Evolutionary conservation across 2,113 vertebrate genomes (phyloP).

Genomic region (Pelmatolapia mariae): DNA sequence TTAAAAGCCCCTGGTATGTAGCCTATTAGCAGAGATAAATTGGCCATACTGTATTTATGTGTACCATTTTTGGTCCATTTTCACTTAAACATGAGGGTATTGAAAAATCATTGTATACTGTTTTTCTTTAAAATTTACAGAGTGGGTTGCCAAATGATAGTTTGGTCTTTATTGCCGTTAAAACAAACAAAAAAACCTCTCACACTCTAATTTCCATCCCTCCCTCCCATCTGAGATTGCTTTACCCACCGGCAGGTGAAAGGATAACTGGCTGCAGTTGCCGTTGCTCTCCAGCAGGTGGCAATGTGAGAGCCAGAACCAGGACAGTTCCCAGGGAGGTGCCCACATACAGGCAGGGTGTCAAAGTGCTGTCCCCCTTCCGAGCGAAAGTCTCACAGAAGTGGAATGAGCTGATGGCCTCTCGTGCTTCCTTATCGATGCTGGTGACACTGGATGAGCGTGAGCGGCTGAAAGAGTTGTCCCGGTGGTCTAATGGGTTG

Average conservation of each 20-base stretch:
- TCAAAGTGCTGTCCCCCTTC: conserved; percentile 80
- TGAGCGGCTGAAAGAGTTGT: conserved; percentile 97
- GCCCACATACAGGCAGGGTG: conserved; percentile 90
- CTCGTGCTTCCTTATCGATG: conserved; percentile 94
- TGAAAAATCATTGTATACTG: background rate
- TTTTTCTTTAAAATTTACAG: background rate
- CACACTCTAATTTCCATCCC: background rate
- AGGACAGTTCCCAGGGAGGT: conserved; percentile 91
- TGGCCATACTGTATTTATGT: background rate
- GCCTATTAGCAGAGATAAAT: background rate
- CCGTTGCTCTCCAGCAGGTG: conserved; percentile 91
- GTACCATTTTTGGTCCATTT: background rate
- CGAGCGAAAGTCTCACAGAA: conserved; percentile 91
- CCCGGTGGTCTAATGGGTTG: conserved; percentile 89
- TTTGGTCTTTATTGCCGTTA: background rate
- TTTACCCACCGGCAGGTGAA: conserved; percentile 87
- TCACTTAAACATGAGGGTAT: background rate
- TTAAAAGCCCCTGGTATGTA: background rate
- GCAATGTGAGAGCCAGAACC: conserved; percentile 83
- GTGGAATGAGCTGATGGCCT: conserved; percentile 90
- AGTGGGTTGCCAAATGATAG: background rate
- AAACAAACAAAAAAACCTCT: background rate
- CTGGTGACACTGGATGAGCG: conserved; percentile 97
- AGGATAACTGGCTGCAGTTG: conserved; percentile 93
- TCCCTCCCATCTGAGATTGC: background rate